Percentiles rank a stretch among this genome's conserved stretches.
Evolutionary conservation across 2,797 vertebrate genomes (phyloP).

Genomic region (Synanceia verrucosa): DNA sequence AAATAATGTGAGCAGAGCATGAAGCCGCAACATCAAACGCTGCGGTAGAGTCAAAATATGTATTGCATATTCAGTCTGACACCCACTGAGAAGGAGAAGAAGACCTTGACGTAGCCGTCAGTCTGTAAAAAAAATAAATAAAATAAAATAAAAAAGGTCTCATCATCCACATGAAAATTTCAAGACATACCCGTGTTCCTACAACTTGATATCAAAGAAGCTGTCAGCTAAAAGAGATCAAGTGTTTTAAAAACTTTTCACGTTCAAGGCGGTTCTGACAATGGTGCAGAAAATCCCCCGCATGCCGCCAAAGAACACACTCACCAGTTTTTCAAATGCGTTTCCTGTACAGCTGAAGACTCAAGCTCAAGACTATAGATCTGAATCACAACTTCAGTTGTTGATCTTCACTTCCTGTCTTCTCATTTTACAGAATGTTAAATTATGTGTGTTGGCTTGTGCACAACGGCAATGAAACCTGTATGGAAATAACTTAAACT

Average conservation of each 20-base stretch:
- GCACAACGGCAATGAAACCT: too few species aligned
- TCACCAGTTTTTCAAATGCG: constrained; percentile 1
- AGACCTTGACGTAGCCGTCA: constrained; percentile 19
- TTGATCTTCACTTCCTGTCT: not conserved
- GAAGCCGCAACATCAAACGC: constrained; percentile 56
- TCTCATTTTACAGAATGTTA: not conserved
- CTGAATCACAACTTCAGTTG: not conserved
- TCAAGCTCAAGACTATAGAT: not conserved
- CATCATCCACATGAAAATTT: constrained; percentile 38
- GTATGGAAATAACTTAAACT: too few species aligned
- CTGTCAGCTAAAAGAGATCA: constrained; percentile 21
- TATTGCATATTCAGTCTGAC: constrained; percentile 45
- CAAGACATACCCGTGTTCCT: constrained; percentile 27
- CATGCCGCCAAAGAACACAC: constrained; percentile 12
- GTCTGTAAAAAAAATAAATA: constrained; percentile 10
- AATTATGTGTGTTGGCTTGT: too few species aligned
- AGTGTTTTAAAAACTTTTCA: constrained; percentile 22
- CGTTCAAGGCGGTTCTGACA: constrained; percentile 16
- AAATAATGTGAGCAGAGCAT: constrained; percentile 44
- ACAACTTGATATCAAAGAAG: constrained; percentile 42
- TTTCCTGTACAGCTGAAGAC: constrained; percentile 13
- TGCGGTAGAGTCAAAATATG: constrained; percentile 29
- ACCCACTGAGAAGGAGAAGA: constrained; percentile 30
- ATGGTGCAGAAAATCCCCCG: constrained; percentile 9
- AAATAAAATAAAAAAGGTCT: too few species aligned